phyloP scores from a whole-genome alignment of 2,113 vertebrate genomes.

The Pimephales promelas region DNA sequence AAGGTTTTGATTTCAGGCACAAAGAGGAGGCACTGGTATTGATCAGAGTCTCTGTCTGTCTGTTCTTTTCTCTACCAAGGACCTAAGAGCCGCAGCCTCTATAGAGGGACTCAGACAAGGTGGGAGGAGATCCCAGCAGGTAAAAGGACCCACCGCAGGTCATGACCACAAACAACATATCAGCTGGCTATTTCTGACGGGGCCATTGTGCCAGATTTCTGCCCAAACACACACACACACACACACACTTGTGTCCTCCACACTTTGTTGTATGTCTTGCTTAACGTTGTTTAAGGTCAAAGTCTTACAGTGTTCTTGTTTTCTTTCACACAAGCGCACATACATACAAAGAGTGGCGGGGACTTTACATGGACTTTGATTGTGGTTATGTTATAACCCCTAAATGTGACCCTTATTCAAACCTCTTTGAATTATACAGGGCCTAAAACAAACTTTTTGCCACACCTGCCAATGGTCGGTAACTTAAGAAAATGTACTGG shows the following conservation, averaged over 20 bases:
- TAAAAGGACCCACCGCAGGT: conserved; percentile 46
- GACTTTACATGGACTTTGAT: too few relatives aligned
- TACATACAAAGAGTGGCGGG: not conserved
- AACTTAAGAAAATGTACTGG: too few relatives aligned
- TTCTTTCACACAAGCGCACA: not conserved
- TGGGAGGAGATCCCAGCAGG: conserved; percentile 41
- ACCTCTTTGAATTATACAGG: too few relatives aligned
- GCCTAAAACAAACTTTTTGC: too few relatives aligned
- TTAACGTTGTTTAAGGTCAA: not conserved
- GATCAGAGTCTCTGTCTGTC: conserved; percentile 40
- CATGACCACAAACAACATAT: conserved; percentile 29
- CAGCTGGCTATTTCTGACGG: conserved; percentile 41
- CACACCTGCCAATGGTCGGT: too few relatives aligned
- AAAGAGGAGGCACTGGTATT: conserved; percentile 51
- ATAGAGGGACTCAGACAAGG: conserved; percentile 29
- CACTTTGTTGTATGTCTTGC: not conserved
- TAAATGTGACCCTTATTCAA: too few relatives aligned
- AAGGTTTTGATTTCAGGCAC: conserved; percentile 52
- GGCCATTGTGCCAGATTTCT: conserved; percentile 35
- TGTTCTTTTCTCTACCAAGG: conserved; percentile 29
- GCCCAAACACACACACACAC: not conserved
- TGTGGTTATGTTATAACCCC: too few relatives aligned
- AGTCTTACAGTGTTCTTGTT: not conserved
- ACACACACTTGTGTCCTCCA: conserved; percentile 14
- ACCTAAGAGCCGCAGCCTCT: conserved; percentile 17